Evolutionary conservation across 2,113 vertebrate species (phyloP), one percentile per base, ranked within the genome.

Genomic region (Takifugu bimaculatus): DNA sequence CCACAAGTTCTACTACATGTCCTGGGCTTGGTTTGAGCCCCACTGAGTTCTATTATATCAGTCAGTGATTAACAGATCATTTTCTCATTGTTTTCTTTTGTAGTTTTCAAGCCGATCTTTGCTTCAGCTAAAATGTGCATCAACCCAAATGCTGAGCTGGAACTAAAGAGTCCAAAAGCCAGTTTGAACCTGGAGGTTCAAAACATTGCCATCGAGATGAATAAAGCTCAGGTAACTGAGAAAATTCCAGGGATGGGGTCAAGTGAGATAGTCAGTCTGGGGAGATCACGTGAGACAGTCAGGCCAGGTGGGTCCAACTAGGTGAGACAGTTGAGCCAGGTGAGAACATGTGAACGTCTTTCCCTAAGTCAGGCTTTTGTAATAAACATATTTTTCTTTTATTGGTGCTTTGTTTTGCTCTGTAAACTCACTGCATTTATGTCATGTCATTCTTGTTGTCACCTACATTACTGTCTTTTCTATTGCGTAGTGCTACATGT

Each of bases 31-130:
- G 20, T 20, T 35, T 35, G 2, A 35, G 32, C 9, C 6, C 35
- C 7, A 3, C 35, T 10, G 7, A 10, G 35, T 39, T 11, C 35
- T 11, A 10, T 5, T 29, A 5, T 5, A 7, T 5, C 32, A 35
- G 4, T 7, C 32, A 35, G 32, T 35, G 32, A 45, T 44, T 29
- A 15, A 13, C 14, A 13, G 14, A 48, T 4, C 45, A 0, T 13
- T 4, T 48, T n/a, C 13, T 48, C 6, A 5, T 15, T 48, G 14
- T 13, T 48, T 12, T 48, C 1, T 48, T 13, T 54, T 58, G 4
- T 50, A 99, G 97, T 98, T 85, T 98, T 98, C 75, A 95, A 92
- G 83, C 97, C 97, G 2, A 80, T 99, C 60, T 96, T 94, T 51
- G 95, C 96, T 4, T 95, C 93, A 28, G 95, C 96, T 77, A 97